These are phyloP conservation scores for Luperina testacea DNA, from an alignment of 2,888 invertebrate species.

Conservation along the genomic window DNA sequence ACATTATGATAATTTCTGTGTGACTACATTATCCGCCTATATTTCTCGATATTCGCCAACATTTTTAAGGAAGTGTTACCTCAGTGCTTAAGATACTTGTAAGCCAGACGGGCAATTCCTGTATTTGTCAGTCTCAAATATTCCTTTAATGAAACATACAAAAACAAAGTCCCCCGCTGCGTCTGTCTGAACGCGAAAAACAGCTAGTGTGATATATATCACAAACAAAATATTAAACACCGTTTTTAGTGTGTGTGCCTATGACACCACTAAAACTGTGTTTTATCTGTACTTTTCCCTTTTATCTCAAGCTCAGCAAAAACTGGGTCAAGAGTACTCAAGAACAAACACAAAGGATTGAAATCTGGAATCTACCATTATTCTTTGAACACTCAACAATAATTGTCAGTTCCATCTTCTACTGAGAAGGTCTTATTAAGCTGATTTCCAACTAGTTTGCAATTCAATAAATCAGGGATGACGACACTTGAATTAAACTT, in stretches of 20 bases:
- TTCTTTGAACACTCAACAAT: neutral
- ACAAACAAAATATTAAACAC: neutral
- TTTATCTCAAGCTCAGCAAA: neutral
- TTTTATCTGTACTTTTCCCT: neutral
- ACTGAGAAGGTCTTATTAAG: slow-evolving; percentile 21
- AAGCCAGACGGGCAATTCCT: no score
- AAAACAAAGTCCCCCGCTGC: neutral
- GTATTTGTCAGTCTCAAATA: neutral
- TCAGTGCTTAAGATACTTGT: neutral
- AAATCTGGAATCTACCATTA: slow-evolving; percentile 4
- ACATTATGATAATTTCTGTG: slow-evolving; percentile 31
- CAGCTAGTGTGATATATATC: neutral
- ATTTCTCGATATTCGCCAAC: slow-evolving; percentile 5
- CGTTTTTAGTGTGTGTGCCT: neutral
- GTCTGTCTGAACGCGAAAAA: neutral
- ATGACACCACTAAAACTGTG: neutral
- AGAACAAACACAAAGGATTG: neutral
- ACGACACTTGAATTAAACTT: slow-evolving; percentile 40
- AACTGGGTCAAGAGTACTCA: neutral
- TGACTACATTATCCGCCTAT: slow-evolving; percentile 9
- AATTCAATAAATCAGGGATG: slow-evolving; percentile 44
- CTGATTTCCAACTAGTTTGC: slow-evolving; percentile 40
- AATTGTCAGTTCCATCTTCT: slow-evolving; percentile 9
- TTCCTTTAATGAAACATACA: neutral
- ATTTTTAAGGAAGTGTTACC: neutral